A percentile compares a stretch with the other conserved stretches of the same genome.
Conservation (phyloP, 2,113 vertebrate species). For the Petromus typicus region DNA sequence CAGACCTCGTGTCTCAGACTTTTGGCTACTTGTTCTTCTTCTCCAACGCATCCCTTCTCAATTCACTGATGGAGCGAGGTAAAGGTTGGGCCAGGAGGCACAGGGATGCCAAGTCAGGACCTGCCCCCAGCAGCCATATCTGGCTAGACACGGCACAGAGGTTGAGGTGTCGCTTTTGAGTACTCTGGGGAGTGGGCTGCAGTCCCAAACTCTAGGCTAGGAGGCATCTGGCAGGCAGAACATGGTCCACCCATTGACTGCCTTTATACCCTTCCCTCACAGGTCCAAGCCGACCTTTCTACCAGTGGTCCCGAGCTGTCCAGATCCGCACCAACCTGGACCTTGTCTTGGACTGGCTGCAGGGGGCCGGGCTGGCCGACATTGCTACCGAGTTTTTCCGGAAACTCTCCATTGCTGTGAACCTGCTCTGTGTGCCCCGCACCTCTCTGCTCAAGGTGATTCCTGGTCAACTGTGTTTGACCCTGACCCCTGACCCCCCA, state of each 20-base stretch:
- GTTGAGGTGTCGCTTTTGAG: neutral
- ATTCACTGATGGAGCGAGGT: conserved; percentile 96
- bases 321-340: conserved; percentile 96
- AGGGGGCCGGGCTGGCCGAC: conserved; percentile 93
- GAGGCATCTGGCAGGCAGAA: neutral
- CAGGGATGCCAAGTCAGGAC: neutral
- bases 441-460: conserved; percentile 94
- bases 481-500: neutral
- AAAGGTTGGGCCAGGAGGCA: conserved; percentile 38
- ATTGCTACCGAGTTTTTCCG: conserved; percentile 95
- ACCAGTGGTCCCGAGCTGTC: conserved; percentile 95
- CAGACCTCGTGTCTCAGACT: conserved; percentile 94
- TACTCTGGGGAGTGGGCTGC: neutral
- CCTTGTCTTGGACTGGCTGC: conserved; percentile 95
- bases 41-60: conserved; percentile 96
- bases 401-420: conserved; percentile 94
- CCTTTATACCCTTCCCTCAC: neutral
- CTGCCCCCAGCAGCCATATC: neutral
- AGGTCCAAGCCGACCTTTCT: conserved; percentile 89
- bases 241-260: neutral
- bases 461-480: neutral
- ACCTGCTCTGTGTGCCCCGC: conserved; percentile 94
- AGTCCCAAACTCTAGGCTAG: neutral
- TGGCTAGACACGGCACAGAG: neutral
- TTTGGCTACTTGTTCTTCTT: conserved; percentile 98